These are phyloP conservation scores for Drosophila peninsularis DNA, from an alignment of 2,888 invertebrate species.

Conservation along the genomic window DNA sequence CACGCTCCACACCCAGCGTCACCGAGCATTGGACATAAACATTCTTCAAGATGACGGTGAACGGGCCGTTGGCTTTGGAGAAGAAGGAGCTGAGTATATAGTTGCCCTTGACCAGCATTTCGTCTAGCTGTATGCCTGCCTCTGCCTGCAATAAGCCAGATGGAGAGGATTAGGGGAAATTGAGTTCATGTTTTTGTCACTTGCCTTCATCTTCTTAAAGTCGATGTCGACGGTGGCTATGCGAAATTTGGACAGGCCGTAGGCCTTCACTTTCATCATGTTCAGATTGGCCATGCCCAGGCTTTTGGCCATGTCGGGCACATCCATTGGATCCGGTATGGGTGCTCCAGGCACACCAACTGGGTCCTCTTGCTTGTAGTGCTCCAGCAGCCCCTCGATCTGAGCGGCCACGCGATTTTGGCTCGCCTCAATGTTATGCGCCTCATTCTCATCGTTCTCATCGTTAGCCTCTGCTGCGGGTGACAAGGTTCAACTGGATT, in stretches of 20 bases:
- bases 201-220: constrained; percentile 90
- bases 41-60: constrained; percentile 90
- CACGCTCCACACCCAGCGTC: constrained; percentile 89
- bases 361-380: constrained; percentile 92
- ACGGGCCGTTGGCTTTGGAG: constrained; percentile 90
- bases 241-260: constrained; percentile 92
- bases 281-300: constrained; percentile 89
- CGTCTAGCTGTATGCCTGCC: constrained; percentile 89
- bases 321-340: constrained; percentile 92
- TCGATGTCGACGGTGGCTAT: constrained; percentile 90
- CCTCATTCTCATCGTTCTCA: constrained; percentile 66
- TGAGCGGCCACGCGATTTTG: constrained; percentile 90
- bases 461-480: constrained; percentile 21
- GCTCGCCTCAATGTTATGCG: constrained; percentile 84
- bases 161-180: background rate
- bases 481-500: constrained; percentile 39
- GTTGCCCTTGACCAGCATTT: constrained; percentile 89
- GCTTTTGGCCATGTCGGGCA: constrained; percentile 91
- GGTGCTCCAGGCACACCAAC: constrained; percentile 92
- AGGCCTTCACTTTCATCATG: constrained; percentile 89
- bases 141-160: constrained; percentile 86
- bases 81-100: constrained; percentile 91
- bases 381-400: constrained; percentile 89
- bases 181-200: constrained; percentile 15
- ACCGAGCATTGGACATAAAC: constrained; percentile 90